phyloP scores from a whole-genome alignment of 2,888 invertebrate genomes.

The Tenodera sinensis region DNA sequence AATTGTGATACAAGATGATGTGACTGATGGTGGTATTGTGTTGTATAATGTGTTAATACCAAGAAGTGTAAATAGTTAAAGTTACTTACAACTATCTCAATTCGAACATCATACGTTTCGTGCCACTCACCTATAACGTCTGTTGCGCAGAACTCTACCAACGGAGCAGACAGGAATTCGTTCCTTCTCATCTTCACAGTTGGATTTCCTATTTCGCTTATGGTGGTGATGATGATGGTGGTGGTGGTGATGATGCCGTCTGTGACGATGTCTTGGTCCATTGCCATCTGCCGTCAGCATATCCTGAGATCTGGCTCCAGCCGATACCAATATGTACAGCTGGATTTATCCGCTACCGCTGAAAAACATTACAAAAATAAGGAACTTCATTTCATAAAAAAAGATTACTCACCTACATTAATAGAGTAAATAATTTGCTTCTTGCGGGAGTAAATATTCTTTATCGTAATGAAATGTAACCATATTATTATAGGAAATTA shows the following conservation, averaged over 20 bases:
- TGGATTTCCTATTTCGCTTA: not conserved
- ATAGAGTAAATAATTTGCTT: too few relatives aligned
- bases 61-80: too few relatives aligned
- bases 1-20: too few relatives aligned
- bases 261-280: not conserved
- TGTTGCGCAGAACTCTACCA: slow-evolving; percentile 54
- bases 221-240: not conserved
- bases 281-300: not conserved
- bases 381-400: not conserved
- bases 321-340: not conserved
- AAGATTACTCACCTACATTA: too few relatives aligned
- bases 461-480: too few relatives aligned
- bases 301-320: not conserved
- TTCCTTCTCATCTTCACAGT: slow-evolving; percentile 28
- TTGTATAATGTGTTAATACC: too few relatives aligned
- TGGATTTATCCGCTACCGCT: not conserved
- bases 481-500: too few relatives aligned
- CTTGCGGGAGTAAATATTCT: too few relatives aligned
- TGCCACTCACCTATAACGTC: slow-evolving; percentile 63
- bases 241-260: not conserved
- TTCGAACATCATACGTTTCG: too few relatives aligned
- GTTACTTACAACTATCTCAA: too few relatives aligned
- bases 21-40: too few relatives aligned
- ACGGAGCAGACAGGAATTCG: not conserved
- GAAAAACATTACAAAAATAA: not conserved